Percentiles rank a stretch among this genome's conserved stretches.
phyloP scores from a whole-genome alignment of 2,888 invertebrate species.

The Arrhopalites spinosus region DNA sequence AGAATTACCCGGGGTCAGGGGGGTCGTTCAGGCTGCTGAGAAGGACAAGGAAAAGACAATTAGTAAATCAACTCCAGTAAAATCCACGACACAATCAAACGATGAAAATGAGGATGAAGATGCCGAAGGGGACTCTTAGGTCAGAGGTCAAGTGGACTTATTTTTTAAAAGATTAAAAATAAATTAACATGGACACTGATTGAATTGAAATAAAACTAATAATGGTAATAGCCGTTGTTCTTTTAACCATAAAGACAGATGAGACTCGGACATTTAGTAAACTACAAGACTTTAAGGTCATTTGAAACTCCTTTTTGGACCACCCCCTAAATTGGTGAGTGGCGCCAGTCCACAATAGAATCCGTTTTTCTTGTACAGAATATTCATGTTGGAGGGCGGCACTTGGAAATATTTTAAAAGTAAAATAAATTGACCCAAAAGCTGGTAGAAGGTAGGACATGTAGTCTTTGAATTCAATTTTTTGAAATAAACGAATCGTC shows the following conservation, averaged over 20 bases:
- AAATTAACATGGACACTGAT: conserved; percentile 9
- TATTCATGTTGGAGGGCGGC: neutral
- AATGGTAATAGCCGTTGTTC: neutral
- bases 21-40: no score
- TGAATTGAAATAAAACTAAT: neutral
- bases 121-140: no score
- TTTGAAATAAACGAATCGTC: neutral
- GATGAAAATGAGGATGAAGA: no score
- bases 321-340: no score
- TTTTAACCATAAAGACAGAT: neutral
- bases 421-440: neutral
- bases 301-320: neutral
- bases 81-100: no score
- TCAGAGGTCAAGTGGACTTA: no score
- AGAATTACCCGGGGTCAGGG: no score
- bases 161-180: no score
- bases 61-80: no score
- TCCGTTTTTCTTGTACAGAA: neutral
- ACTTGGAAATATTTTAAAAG: neutral
- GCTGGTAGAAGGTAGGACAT: neutral
- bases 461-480: neutral
- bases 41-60: no score
- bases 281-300: neutral
- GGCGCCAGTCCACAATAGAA: neutral
- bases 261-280: neutral